Evolutionary conservation across 2,888 invertebrate genomes (phyloP), one percentile per base, ranked within the genome.

Genomic region (Zygothrica quintamaculata): DNA sequence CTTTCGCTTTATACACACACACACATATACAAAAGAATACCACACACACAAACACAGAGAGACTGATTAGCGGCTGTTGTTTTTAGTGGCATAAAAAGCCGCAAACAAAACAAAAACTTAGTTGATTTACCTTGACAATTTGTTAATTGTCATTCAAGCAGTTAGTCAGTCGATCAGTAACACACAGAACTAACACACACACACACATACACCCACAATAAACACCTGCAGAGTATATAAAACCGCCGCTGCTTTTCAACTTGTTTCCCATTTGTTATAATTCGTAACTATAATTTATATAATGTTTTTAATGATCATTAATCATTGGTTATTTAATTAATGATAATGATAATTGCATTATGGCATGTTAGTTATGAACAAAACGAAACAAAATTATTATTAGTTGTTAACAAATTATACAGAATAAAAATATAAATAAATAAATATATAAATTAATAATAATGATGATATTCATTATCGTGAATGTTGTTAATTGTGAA

Each of bases 321-420:
- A 79, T n/a, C 70, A 85, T 77, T 84, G 80, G 77, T 22, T 22
- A 22, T 3, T 22, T 22, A 65, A 70, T 77, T 64, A 82, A 76
- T 87, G 81, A 84, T 88, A 74, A 46, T 58, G 64, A 69, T n/a
- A n/a, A n/a, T 74, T 58, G 70, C 58, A 81, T 84, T 88, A 88
- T 88, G 88, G 81, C 81, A 88, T 82, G 85, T 89, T 89, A 88
- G 89, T 87, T 89, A 88, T 88, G 88, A 80, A 71, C 29, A 52
- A 66, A 70, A 62, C 44, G 48, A 62, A 73, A 73, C 70, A 69
- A 74, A 74, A 84, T 84, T 80, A 86, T 86, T 86, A 84, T 84
- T 84, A 84, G 82, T 84, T 84, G 82, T 84, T 84, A 84, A 86
- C 74, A 84, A 84, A 86, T 84, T 80, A 80, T 84, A 86, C 80